Evolutionary conservation across 2,888 invertebrate species (phyloP), one percentile per base, ranked within the genome.

Genomic region (Cheilosia soror): DNA sequence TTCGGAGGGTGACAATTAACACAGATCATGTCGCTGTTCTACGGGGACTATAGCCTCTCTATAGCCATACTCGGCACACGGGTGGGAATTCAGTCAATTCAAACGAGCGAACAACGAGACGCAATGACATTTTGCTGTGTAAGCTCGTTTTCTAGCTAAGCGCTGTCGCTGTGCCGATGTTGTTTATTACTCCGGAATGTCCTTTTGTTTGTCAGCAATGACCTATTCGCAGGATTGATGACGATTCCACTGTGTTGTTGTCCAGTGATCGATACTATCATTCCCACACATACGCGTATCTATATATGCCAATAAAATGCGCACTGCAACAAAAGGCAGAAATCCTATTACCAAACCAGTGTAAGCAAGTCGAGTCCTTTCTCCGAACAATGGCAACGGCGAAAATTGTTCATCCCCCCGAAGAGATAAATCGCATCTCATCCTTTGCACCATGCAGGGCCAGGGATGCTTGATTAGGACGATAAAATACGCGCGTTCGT

Each of bases 1-100:
- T 80, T 75, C 62, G 85, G 62, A 85, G 81, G 77, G 85, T 77
- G 85, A 81, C 85, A 81, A 85, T 85, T 85, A 85, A 85, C 85
- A 81, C 72, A 85, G 81, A 85, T 85, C 85, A 85, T 81, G 72
- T 72, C 76, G 71, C 71, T 71, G 77, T 81, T 66, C 84, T 66
- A 49, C 37, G 71, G 66, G 9, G 79, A 60, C 58, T 60, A n/a
- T n/a, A 53, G 20, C 20, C 20, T 20, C 20, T 20, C 20, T 20
- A 20, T 20, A 20, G 20, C 20, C 55, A 78, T 33, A 33, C 29
- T 6, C 4, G 9, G 4, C 25, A 25, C 53, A 33, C 57, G 53
- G 7, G 29, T 71, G 65, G 60, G 47, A 57, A 53, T 68, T 44
- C 37, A 75, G 58, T 55, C 53, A 60, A 77, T 63, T 66, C 53